Conservation (phyloP, 2,113 vertebrate genomes). For the Hypanus sabinus region DNA sequence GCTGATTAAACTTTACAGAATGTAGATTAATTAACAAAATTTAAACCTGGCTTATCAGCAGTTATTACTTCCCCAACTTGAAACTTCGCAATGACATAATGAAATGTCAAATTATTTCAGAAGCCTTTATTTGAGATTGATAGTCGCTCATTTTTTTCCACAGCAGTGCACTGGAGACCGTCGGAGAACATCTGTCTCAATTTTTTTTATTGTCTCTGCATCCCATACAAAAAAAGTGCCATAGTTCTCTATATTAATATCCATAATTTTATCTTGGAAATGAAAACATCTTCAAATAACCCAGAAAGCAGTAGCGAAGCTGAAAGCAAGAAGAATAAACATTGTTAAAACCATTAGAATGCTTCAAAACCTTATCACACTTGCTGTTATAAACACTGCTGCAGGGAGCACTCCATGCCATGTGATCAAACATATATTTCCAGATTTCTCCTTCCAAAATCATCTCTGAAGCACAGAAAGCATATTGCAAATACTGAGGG, state of each 20-base stretch:
- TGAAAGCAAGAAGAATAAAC: background rate
- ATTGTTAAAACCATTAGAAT: background rate
- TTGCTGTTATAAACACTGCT: background rate
- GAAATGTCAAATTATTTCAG: background rate
- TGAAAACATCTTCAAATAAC: background rate
- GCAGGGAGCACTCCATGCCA: background rate
- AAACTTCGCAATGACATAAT: background rate
- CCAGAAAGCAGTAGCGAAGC: background rate
- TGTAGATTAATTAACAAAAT: background rate
- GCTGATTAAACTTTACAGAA: background rate
- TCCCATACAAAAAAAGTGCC: background rate
- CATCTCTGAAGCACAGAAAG: too few species aligned
- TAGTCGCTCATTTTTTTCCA: background rate
- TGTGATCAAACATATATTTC: background rate
- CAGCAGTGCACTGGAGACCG: background rate
- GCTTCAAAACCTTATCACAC: background rate
- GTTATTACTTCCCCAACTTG: background rate
- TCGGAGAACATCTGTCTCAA: background rate
- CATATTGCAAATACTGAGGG: too few species aligned
- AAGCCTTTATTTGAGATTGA: background rate
- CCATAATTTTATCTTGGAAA: background rate
- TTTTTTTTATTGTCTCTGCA: background rate
- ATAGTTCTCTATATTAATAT: background rate
- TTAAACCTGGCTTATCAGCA: background rate
- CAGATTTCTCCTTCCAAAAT: too few species aligned